Evolutionary conservation across 2,888 invertebrate species (phyloP).

Genomic region (Epistrophe grossulariae): DNA sequence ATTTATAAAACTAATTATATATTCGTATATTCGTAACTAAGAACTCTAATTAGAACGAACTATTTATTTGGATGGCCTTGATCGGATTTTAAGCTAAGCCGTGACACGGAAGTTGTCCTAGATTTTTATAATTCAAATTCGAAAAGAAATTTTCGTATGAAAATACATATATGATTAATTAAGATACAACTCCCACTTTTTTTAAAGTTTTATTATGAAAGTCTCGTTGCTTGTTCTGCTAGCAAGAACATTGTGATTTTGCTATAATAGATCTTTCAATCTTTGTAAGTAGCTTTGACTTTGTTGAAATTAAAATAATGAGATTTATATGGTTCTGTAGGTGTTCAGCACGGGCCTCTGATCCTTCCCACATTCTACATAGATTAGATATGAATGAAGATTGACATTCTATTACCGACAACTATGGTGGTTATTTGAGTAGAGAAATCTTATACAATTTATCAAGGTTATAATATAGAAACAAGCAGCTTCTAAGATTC

Average conservation of each 20-base stretch:
- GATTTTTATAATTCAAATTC: not conserved
- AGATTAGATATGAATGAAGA: slow-evolving; percentile 10
- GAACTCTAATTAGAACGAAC: slow-evolving; percentile 15
- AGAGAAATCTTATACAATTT: slow-evolving; percentile 26
- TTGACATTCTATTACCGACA: slow-evolving; percentile 25
- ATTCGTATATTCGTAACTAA: not conserved
- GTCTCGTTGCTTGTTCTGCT: not conserved
- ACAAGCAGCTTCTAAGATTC: slow-evolving; percentile 30
- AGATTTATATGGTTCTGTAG: slow-evolving; percentile 28
- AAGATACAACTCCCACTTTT: slow-evolving; percentile 20
- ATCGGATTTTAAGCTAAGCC: slow-evolving; percentile 14
- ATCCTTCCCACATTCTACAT: slow-evolving; percentile 72
- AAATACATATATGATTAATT: not conserved
- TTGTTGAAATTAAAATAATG: slow-evolving; percentile 47
- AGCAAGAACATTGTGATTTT: not conserved
- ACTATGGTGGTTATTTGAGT: not conserved
- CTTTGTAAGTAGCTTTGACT: slow-evolving; percentile 30
- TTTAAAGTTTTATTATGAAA: not conserved
- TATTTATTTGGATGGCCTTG: slow-evolving; percentile 53
- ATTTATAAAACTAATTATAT: slow-evolving; percentile 20
- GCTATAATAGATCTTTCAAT: slow-evolving; percentile 26
- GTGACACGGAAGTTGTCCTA: slow-evolving; percentile 52
- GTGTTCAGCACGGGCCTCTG: slow-evolving; percentile 15
- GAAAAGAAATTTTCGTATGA: not conserved
- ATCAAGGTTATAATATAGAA: slow-evolving; percentile 48